Evolutionary conservation across 2,888 invertebrate genomes (phyloP), one percentile per base, ranked within the genome.

Genomic region (Arrhopalites spinosus): DNA sequence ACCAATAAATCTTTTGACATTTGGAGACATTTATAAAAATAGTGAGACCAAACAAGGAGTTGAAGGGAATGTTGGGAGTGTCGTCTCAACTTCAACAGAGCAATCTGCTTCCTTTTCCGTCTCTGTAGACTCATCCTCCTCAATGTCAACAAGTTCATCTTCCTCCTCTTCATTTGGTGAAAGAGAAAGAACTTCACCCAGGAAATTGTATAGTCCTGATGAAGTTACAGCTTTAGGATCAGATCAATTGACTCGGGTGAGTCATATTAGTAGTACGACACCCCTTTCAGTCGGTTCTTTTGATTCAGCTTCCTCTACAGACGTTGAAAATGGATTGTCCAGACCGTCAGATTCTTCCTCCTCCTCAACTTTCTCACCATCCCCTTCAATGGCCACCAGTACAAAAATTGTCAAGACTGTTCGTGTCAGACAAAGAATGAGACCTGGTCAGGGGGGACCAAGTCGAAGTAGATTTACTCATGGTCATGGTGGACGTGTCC

Each of bases 371-470:
- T 73, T 77, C 30, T 80, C 75, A 71, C n/a, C 69, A 64, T 50
- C 75, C n/a, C 45, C 74, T 1, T 25, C 69, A 13, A 74, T 74
- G 74, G 67, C 56, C 5, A 83, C 81, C 11, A 82, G 81, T 73
- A 82, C 82, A 30, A 83, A 83, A 71, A 77, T 83, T 67, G 81
- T 82, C 27, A 83, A 83, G 74, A 82, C 83, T 20, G 82, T 83
- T 15, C 73, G 83, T 25, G 82, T 83, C 1, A 73, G 83, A 11
- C 83, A 83, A 64, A 69, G 83, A 67, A 81, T 83, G 81, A 75
- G 83, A 50, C 80, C 80, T 15, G 80, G 75, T 13, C 76, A 76
- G 17, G 68, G 61, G 45, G 79, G 79, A 23, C 78, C 78, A 8
- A 78, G 79, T 50, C 74, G 78, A 13, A 81, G 76, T 43, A 74